Evolutionary conservation across 2,888 invertebrate species (phyloP).

Genomic region (Oscheius sp.): DNA sequence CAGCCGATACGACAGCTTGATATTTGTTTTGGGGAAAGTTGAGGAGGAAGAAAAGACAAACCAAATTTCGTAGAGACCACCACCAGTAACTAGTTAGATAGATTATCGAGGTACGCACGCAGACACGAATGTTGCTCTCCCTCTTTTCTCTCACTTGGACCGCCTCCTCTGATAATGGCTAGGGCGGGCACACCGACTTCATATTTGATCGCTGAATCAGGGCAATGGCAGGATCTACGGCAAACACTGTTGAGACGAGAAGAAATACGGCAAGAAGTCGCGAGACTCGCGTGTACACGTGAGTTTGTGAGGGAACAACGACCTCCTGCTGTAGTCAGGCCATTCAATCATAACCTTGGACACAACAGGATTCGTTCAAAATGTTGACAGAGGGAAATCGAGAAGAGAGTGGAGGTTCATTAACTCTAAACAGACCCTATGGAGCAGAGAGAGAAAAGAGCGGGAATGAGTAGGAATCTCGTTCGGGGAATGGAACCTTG

Average conservation of each 20-base stretch:
- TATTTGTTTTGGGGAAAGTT: neutral
- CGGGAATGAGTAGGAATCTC: too few relatives aligned
- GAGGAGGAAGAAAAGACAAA: neutral
- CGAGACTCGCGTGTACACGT: neutral
- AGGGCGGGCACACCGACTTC: neutral
- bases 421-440: too few relatives aligned
- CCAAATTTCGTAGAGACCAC: slow-evolving; percentile 2
- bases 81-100: neutral
- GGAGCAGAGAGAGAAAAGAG: too few relatives aligned
- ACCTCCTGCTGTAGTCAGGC: too few relatives aligned
- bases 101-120: neutral
- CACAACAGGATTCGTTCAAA: too few relatives aligned
- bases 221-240: slow-evolving; percentile 25
- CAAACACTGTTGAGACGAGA: slow-evolving; percentile 23
- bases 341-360: too few relatives aligned
- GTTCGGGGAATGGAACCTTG: too few relatives aligned
- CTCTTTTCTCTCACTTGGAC: neutral
- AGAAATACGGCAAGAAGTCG: slow-evolving; percentile 15
- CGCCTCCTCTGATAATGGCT: slow-evolving; percentile 23
- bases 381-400: too few relatives aligned
- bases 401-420: too few relatives aligned
- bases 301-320: too few relatives aligned
- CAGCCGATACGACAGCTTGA: too few relatives aligned
- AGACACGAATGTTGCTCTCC: neutral
- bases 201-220: slow-evolving; percentile 30